Conservation (phyloP, 2,113 vertebrate genomes). For the Nipponia nippon region DNA sequence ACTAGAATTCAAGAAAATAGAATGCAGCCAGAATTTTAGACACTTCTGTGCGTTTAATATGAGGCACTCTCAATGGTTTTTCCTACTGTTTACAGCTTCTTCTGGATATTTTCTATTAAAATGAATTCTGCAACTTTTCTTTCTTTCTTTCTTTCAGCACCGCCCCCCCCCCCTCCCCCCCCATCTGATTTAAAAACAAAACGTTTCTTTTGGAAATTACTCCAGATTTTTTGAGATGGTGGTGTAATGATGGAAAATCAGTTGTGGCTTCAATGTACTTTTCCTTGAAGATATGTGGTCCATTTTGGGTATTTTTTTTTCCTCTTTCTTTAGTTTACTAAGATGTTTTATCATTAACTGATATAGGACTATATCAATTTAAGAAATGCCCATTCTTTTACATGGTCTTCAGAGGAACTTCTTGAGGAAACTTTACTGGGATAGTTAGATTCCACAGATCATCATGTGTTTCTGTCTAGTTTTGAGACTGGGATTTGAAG, state of each 20-base stretch:
- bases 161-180: accelerated
- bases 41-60: background rate
- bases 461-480: background rate
- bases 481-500: background rate
- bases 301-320: background rate
- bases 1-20: background rate
- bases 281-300: background rate
- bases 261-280: background rate
- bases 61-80: background rate
- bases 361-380: background rate
- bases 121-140: background rate
- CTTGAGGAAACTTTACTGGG: background rate
- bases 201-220: background rate
- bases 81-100: background rate
- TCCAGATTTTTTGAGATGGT: background rate
- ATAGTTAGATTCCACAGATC: background rate
- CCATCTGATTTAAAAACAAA: background rate
- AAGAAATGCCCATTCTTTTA: background rate
- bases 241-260: background rate
- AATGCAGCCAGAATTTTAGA: background rate
- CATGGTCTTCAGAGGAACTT: background rate
- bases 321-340: background rate
- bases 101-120: background rate
- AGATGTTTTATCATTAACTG: background rate
- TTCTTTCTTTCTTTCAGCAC: background rate